phyloP scores from a whole-genome alignment of 1,140 invertebrate genomes.

The Hydropsyche tenuis region DNA sequence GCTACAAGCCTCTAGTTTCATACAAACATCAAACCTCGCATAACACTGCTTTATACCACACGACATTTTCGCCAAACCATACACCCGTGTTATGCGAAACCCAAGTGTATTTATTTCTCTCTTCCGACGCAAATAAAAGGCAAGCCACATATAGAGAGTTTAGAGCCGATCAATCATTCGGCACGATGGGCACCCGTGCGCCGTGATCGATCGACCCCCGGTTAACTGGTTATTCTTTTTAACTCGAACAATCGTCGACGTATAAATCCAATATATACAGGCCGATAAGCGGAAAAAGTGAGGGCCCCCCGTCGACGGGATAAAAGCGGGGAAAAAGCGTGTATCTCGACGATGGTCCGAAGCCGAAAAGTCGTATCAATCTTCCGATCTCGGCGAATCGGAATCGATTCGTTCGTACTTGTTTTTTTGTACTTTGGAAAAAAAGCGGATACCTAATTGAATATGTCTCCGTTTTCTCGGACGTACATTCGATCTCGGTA shows the following conservation, averaged over 20 bases:
- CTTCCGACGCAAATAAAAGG: conserved; percentile 2
- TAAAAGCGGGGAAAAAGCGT: background rate
- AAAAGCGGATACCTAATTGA: background rate
- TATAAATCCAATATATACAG: background rate
- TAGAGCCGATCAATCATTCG: conserved; percentile 22
- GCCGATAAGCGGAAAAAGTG: background rate
- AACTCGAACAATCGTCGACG: conserved; percentile 5
- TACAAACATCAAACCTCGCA: too few species aligned
- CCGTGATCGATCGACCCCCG: conserved; percentile 11
- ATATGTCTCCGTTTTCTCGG: too few species aligned
- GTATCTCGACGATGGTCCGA: background rate
- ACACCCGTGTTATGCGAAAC: too few species aligned
- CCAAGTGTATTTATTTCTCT: conserved; percentile 7
- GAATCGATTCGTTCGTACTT: background rate
- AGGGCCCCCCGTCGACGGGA: background rate
- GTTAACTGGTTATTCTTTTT: conserved; percentile 18
- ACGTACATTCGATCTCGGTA: too few species aligned
- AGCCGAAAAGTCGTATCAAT: conserved; percentile 21
- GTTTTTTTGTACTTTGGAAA: background rate
- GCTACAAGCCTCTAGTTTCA: too few species aligned
- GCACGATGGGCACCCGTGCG: background rate
- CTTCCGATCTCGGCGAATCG: background rate
- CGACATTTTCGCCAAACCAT: too few species aligned
- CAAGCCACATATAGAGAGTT: background rate
- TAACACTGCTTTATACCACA: too few species aligned